These are phyloP conservation scores for Nycticebus coucang DNA, from an alignment of 2,113 vertebrate genomes.

Conservation along the genomic window DNA sequence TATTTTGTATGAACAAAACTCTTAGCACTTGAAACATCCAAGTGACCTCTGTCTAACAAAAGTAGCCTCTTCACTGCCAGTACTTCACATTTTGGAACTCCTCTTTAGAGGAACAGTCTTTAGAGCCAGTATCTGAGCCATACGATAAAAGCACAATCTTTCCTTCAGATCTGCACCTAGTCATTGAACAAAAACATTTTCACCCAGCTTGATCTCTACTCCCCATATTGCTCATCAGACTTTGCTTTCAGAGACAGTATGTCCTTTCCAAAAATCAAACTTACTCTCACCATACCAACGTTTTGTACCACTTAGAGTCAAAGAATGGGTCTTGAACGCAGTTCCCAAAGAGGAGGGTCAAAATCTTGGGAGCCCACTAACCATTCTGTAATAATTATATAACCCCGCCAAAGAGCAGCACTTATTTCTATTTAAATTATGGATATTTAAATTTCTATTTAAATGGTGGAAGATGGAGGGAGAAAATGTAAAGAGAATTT, in stretches of 20 bases:
- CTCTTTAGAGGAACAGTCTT: conserved; percentile 36
- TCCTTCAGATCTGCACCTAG: conserved; percentile 11
- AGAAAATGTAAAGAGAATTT: not conserved
- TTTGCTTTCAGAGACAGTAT: not conserved
- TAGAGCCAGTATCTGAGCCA: conserved; percentile 46
- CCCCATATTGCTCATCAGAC: not conserved
- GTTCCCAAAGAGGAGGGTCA: not conserved
- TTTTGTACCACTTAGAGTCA: not conserved
- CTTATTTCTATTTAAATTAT: conserved; percentile 42
- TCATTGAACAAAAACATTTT: conserved; percentile 29
- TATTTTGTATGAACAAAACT: conserved; percentile 8
- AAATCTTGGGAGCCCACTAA: not conserved
- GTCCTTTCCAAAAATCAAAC: conserved; percentile 48
- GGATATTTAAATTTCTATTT: conserved; percentile 16
- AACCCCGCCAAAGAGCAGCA: not conserved
- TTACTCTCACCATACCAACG: not conserved
- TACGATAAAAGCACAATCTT: conserved; percentile 23
- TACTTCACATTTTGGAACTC: not conserved
- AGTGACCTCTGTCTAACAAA: conserved; percentile 28
- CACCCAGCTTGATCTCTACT: not conserved
- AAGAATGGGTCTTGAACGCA: not conserved
- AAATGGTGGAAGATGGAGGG: not conserved
- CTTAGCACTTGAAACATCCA: not conserved
- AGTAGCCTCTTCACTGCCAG: not conserved
- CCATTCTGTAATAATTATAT: not conserved